Percentiles rank a stretch among this genome's conserved stretches.
phyloP scores from a whole-genome alignment of 2,113 vertebrate species.

The Platanista minor region DNA sequence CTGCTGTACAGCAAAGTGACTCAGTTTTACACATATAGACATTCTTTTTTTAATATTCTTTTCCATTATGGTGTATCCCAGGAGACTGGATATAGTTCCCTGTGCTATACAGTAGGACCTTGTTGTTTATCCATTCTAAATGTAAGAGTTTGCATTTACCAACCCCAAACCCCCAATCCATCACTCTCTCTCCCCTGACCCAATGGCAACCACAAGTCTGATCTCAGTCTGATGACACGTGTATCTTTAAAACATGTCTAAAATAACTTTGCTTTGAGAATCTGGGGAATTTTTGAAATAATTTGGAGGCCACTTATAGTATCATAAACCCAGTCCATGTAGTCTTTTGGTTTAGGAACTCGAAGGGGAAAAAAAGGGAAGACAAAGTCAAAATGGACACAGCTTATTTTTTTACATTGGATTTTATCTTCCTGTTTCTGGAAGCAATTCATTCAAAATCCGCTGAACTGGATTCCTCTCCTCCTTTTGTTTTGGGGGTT shows the following conservation, averaged over 20 bases:
- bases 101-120: too few species aligned
- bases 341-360: not conserved
- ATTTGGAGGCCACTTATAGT: not conserved
- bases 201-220: too few species aligned
- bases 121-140: too few species aligned
- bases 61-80: too few species aligned
- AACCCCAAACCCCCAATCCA: too few species aligned
- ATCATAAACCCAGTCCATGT: not conserved
- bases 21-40: too few species aligned
- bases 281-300: conserved; percentile 1
- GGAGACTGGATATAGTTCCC: too few species aligned
- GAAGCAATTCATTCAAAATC: conserved; percentile 11
- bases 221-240: not conserved
- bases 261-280: conserved; percentile 24
- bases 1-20: too few species aligned
- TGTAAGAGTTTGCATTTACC: too few species aligned
- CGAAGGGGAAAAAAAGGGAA: not conserved
- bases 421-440: conserved; percentile 2
- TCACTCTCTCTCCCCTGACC: too few species aligned
- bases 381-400: not conserved
- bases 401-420: not conserved
- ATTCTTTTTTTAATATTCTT: too few species aligned
- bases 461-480: not conserved
- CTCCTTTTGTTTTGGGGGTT: not conserved
- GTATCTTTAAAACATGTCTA: not conserved